Evolutionary conservation across 2,888 invertebrate species (phyloP), one percentile per base, ranked within the genome.

Genomic region (Chorisops tibialis): DNA sequence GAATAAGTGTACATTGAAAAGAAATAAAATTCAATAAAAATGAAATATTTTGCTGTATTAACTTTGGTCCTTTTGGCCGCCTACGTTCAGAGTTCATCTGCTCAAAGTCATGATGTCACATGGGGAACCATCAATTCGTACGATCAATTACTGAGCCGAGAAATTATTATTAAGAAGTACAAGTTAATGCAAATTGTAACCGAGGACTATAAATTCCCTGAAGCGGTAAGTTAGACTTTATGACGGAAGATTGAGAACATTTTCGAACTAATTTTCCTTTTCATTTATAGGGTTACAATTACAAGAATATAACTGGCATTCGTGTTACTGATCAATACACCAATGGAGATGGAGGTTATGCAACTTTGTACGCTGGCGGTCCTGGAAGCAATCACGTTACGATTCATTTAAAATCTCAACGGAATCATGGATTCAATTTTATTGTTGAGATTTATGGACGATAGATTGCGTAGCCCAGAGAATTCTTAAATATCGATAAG

Each of bases 111-210:
- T 14, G 43, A 30, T 18, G 11, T 18, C 3, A 24, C 35, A 9
- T 56, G 56, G 56, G 56, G 56, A 9, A 30, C 43, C 30, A 45
- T 16, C 14, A 19, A 45, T 11, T 4, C 43, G 7, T 56, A 56
- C 19, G 56, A 56, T 43, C 6, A 19, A 11, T 12, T 56, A 4
- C 30, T 56, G 24, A 35, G 12, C 14, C 56, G 56, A 6, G 56
- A 43, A 4, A 56, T 30, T 4, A 35, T 56, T 2, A 21, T 39
- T 4, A 21, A 45, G 16, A 45, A 24, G 12, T 56, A 21, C 22
- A 39, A 39, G 6, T 30, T 38, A 7, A 24, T 56, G n/a, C 24
- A 30, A 6, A 18, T 43, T 18, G 43, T 45, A 12, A 56, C 39
- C 11, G 24, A 56, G 18, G 45, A 43, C 43, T 43, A 43, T 24